A percentile compares a stretch with the other conserved stretches of the same genome.
Conservation (phyloP, 2,888 invertebrate species). For the Lasioglossum oenotherae region DNA sequence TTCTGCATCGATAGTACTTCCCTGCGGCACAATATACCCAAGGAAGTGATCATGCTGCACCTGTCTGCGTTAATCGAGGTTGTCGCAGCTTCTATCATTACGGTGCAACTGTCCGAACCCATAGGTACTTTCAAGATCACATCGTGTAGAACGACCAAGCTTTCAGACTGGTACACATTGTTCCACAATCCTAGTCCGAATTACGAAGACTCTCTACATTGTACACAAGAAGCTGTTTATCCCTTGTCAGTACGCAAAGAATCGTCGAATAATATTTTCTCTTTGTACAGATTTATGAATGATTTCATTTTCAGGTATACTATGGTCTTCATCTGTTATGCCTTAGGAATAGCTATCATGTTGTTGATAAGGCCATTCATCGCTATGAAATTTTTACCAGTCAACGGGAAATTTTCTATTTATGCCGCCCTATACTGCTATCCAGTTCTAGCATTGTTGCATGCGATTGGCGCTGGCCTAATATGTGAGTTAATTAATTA, state of each 20-base stretch:
- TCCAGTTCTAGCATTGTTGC: conserved; percentile 93
- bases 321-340: conserved; percentile 95
- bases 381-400: conserved; percentile 88
- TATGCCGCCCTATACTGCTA: conserved; percentile 98
- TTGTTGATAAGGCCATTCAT: conserved; percentile 91
- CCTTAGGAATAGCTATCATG: conserved; percentile 92
- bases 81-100: conserved; percentile 89
- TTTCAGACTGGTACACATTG: conserved; percentile 99
- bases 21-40: conserved; percentile 90
- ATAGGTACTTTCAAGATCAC: conserved; percentile 90
- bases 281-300: conserved; percentile 18
- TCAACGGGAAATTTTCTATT: conserved; percentile 91
- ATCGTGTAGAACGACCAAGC: conserved; percentile 91
- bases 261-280: neutral
- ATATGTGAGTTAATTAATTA: conserved; percentile 89
- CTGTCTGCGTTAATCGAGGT: conserved; percentile 94
- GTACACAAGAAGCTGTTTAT: conserved; percentile 99
- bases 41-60: conserved; percentile 91
- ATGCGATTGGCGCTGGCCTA: conserved; percentile 95
- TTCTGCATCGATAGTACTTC: conserved; percentile 95
- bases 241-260: conserved; percentile 91
- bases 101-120: conserved; percentile 93
- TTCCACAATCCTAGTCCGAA: conserved; percentile 97
- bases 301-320: conserved; percentile 89
- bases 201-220: conserved; percentile 94